A percentile compares a stretch with the other conserved stretches of the same genome.
phyloP scores from a whole-genome alignment of 64 coral and sea anemone species.

The Montipora foliosa region DNA sequence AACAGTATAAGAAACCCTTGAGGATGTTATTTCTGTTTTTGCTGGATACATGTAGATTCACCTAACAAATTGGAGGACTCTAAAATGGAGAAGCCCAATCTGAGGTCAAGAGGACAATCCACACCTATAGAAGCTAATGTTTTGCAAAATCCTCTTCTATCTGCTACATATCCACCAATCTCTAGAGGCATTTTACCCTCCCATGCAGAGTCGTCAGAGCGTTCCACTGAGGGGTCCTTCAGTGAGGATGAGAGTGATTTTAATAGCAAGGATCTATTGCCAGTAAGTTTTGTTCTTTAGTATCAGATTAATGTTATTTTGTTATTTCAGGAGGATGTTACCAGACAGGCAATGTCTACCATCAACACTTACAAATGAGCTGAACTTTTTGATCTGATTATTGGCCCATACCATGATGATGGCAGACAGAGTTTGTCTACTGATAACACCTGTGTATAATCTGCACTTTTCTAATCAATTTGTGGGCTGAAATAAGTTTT shows the following conservation, averaged over 20 bases:
- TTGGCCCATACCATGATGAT: too few relatives aligned
- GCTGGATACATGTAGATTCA: neutral
- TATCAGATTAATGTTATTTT: too few relatives aligned
- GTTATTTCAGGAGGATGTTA: too few relatives aligned
- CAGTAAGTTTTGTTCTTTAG: neutral
- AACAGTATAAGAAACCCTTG: too few relatives aligned
- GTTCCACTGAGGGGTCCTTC: neutral
- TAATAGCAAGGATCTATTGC: constrained; percentile 30
- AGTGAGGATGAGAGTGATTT: constrained; percentile 39
- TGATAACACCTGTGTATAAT: neutral
- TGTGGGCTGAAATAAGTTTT: too few relatives aligned
- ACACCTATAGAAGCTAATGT: constrained; percentile 21
- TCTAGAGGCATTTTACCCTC: neutral
- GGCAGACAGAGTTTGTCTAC: neutral
- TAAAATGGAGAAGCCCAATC: neutral
- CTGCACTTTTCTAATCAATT: too few relatives aligned
- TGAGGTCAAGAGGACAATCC: neutral
- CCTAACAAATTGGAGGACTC: neutral
- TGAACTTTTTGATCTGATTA: too few relatives aligned
- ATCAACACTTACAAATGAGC: too few relatives aligned
- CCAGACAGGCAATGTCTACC: too few relatives aligned
- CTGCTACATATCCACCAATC: neutral
- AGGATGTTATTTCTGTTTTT: neutral
- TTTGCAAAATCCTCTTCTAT: constrained; percentile 3
- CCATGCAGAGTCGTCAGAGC: neutral